Conservation (phyloP, 2,797 vertebrate species). For the Eulemur albifrons region DNA sequence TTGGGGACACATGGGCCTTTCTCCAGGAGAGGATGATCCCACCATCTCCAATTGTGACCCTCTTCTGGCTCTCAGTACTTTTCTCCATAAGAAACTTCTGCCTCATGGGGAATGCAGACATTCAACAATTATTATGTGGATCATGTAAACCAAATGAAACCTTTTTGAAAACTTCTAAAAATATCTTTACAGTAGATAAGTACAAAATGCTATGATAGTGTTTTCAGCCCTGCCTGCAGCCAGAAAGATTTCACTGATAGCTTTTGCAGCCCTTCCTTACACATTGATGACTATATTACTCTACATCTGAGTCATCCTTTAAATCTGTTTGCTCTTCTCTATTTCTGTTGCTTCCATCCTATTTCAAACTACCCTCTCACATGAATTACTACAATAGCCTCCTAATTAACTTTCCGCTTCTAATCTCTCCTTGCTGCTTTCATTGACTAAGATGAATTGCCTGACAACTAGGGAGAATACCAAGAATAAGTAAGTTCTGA, state of each 20-base stretch:
- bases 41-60: background rate
- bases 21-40: background rate
- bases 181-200: background rate
- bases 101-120: background rate
- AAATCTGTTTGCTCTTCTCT: background rate
- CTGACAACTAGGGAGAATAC: background rate
- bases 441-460: background rate
- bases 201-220: background rate
- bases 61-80: background rate
- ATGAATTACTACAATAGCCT: background rate
- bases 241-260: background rate
- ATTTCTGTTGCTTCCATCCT: background rate
- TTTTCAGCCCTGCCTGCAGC: background rate
- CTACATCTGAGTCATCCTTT: background rate
- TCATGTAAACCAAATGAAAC: background rate
- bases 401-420: background rate
- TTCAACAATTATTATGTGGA: background rate
- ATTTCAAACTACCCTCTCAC: background rate
- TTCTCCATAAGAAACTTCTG: background rate
- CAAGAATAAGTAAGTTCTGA: background rate
- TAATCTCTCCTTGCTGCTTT: background rate
- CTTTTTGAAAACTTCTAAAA: background rate
- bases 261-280: background rate
- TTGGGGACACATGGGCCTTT: background rate
- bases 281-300: background rate